phyloP scores from a whole-genome alignment of 2,113 vertebrate genomes.

The Irena cyanogastra region DNA sequence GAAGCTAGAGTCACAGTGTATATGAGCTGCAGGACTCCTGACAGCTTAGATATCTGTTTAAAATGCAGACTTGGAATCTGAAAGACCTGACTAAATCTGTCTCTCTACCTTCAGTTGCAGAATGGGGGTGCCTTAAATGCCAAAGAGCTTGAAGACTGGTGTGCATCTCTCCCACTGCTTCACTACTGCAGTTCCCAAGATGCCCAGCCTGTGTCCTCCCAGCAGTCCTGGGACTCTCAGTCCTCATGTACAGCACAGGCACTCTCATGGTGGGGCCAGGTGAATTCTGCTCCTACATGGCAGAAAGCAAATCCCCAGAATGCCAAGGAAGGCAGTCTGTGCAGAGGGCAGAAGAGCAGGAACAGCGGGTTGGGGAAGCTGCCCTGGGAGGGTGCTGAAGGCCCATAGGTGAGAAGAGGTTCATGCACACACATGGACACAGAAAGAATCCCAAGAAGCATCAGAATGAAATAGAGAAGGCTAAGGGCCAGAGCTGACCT shows the following conservation, averaged over 20 bases:
- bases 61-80: neutral
- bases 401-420: neutral
- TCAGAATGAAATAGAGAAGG: neutral
- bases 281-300: neutral
- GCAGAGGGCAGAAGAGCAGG: neutral
- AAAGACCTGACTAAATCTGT: neutral
- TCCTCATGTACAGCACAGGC: neutral
- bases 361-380: neutral
- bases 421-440: accelerated
- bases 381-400: neutral
- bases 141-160: neutral
- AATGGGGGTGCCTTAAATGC: neutral
- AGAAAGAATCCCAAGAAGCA: neutral
- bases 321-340: neutral
- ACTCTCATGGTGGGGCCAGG: neutral
- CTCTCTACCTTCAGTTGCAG: neutral
- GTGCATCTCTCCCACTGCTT: neutral
- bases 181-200: neutral
- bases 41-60: neutral
- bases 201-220: neutral
- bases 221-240: neutral
- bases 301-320: neutral
- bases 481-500: neutral
- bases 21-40: neutral
- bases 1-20: neutral